These are phyloP conservation scores for Laterallus jamaicensis DNA, from an alignment of 2,113 vertebrate species.

Conservation along the genomic window DNA sequence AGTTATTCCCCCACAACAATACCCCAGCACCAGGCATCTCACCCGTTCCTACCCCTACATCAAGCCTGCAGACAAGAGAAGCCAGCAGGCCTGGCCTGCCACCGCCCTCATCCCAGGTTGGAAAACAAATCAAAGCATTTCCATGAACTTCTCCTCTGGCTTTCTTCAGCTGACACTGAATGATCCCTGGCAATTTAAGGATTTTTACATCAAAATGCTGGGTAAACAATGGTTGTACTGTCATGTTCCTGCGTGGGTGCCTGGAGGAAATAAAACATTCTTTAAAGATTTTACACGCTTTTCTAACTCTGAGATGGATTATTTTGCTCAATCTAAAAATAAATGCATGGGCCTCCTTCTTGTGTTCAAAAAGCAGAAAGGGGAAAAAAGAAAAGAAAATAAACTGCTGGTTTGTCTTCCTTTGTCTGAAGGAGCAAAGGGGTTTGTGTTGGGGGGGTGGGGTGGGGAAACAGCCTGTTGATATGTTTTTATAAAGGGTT, in stretches of 20 bases:
- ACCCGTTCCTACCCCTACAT: neutral
- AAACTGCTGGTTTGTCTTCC: neutral
- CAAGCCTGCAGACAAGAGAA: neutral
- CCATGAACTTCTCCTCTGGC: neutral
- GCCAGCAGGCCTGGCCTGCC: neutral
- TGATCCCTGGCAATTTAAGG: neutral
- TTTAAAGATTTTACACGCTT: conserved; percentile 42
- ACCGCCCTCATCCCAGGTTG: rapidly evolving
- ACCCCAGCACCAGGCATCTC: neutral
- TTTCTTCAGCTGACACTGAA: conserved; percentile 38
- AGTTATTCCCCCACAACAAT: neutral
- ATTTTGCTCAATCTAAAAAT: conserved; percentile 38
- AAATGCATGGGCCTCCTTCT: neutral
- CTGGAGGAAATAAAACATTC: conserved; percentile 46
- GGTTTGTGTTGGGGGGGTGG: neutral
- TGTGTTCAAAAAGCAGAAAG: neutral
- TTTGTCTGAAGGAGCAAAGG: neutral
- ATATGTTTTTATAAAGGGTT: neutral
- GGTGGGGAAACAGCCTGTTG: neutral
- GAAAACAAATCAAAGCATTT: neutral
- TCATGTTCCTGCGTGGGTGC: neutral
- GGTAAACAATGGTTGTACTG: conserved; percentile 13
- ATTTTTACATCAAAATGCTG: conserved; percentile 46
- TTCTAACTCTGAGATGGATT: conserved; percentile 51
- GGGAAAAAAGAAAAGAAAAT: neutral